Evolutionary conservation across 2,113 vertebrate genomes (phyloP), one percentile per base, ranked within the genome.

Genomic region (Dissostichus mawsoni): DNA sequence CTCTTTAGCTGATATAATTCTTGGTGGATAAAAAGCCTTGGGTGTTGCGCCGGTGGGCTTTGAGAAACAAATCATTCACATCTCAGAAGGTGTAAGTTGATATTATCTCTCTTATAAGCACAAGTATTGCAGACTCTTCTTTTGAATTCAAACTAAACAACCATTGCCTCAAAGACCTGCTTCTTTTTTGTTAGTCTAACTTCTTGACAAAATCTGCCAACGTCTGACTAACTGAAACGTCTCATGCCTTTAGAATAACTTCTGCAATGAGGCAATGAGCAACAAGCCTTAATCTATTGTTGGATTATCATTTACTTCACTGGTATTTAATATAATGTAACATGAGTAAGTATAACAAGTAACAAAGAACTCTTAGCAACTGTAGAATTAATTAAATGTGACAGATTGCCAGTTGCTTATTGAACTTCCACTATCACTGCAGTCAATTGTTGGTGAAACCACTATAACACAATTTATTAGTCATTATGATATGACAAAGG

Each of bases 1-100:
- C 67, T 81, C 69, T 90, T 84, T 80, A 88, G 63, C 70, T n/a
- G 74, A 52, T 84, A 63, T 83, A 89, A 89, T 82, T 83, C 75
- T 73, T 56, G 48, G 52, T 14, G 82, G 85, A 80, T 85, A 73
- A 83, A 86, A 83, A 83, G 81, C 61, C 52, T 76, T 50, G 17
- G 64, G 45, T 78, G 80, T 67, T 65, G 25, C 7, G 62, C 57
- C n/a, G 51, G 47, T 20, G 63, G 81, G 79, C 73, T 86, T 87
- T 76, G 52, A 58, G 45, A 63, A 80, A 84, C 62, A 80, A 83
- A 85, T 77, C 79, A 59, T 69, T 65, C 48, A 55, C 74, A 56
- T 58, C 75, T 74, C 80, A 69, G 80, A 68, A 82, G 66, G 76
- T 83, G 76, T 69, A 82, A 65, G 71, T 76, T 78, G 69, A 71